Conservation (phyloP, 2,888 invertebrate species). For the Lasioglossum leucozonium region DNA sequence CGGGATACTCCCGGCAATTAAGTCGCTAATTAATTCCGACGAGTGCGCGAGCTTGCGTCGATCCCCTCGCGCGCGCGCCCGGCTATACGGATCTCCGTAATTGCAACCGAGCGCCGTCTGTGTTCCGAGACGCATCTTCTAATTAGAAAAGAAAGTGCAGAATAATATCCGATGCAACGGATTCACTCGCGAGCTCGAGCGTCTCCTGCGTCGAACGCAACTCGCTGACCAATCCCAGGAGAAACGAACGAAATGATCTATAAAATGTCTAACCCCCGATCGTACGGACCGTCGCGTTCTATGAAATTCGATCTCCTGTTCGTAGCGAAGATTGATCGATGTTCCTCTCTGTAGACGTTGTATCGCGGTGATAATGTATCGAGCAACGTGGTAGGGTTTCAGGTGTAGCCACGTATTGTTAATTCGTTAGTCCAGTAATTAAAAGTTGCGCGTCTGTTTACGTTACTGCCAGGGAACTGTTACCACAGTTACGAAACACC, state of each 20-base stretch:
- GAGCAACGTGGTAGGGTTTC: no score
- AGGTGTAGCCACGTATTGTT: not conserved
- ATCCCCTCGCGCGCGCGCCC: slow-evolving; percentile 9
- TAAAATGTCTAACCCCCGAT: not conserved
- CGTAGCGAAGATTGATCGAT: not conserved
- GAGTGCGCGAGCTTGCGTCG: slow-evolving; percentile 42
- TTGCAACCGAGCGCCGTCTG: slow-evolving; percentile 37
- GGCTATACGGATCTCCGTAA: slow-evolving; percentile 41
- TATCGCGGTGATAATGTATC: not conserved
- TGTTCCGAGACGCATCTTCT: slow-evolving; percentile 49
- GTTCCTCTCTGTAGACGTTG: not conserved
- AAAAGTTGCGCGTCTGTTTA: not conserved
- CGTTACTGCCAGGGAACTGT: not conserved
- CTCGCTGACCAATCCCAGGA: not conserved
- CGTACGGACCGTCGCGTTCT: no score
- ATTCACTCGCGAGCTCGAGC: not conserved
- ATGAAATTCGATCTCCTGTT: not conserved
- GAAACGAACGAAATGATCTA: not conserved
- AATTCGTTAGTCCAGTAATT: no score
- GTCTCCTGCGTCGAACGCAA: not conserved
- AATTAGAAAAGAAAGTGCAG: slow-evolving; percentile 54
- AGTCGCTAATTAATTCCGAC: slow-evolving; percentile 41
- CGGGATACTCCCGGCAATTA: slow-evolving; percentile 39
- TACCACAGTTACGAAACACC: not conserved
- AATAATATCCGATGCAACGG: slow-evolving; percentile 26